Evolutionary conservation across 23 tunicate species (phyloP).

Genomic region (Trididemnum clinides): DNA sequence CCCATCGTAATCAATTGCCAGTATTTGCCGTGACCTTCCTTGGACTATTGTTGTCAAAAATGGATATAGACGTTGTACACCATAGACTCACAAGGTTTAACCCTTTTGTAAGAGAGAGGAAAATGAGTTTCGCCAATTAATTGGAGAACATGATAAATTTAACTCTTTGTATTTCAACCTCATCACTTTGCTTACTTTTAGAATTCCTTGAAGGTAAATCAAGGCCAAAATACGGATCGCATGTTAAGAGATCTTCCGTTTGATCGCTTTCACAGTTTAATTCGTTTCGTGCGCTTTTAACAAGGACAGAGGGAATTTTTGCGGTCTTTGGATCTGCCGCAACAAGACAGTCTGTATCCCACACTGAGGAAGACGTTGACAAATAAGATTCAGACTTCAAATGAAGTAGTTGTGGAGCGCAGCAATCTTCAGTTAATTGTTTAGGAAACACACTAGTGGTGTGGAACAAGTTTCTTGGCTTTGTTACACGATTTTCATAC

Average conservation of each 20-base stretch:
- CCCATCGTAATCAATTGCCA: no score
- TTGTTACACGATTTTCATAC: not conserved
- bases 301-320: conserved; percentile 48
- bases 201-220: not conserved
- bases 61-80: no score
- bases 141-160: not conserved
- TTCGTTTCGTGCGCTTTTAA: conserved; percentile 33
- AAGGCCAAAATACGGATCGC: conserved; percentile 9
- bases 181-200: not conserved
- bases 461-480: not conserved
- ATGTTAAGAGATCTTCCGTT: conserved; percentile 40
- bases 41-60: no score
- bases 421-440: not conserved
- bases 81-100: no score
- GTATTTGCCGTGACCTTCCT: no score
- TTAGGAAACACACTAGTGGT: not conserved
- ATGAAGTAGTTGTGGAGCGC: not conserved
- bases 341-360: conserved; percentile 81
- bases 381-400: conserved; percentile 19
- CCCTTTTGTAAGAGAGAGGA: no score
- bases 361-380: conserved; percentile 54
- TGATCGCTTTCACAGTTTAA: conserved; percentile 32
- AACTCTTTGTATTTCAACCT: not conserved
- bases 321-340: conserved; percentile 72
- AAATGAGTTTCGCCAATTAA: no score